These are phyloP conservation scores for Nicator chloris DNA, from an alignment of 2,113 vertebrate genomes.

Conservation along the genomic window DNA sequence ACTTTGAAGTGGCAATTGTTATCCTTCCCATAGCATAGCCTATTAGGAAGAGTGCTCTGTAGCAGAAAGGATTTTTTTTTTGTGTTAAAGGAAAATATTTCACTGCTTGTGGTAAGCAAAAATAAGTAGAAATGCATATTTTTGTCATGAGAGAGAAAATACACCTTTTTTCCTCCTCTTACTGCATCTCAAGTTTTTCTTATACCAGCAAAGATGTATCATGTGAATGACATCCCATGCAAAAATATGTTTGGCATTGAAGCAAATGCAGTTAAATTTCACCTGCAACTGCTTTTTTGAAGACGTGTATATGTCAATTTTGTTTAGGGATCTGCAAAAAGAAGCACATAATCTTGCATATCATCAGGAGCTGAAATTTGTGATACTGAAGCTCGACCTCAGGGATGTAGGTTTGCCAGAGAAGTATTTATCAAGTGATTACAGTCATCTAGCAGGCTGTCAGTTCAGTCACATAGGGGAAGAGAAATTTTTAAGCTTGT, in stretches of 20 bases:
- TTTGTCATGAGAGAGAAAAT: not conserved
- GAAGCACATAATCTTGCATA: not conserved
- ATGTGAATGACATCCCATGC: not conserved
- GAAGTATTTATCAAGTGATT: not conserved
- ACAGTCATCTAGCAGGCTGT: not conserved
- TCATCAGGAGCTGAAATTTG: not conserved
- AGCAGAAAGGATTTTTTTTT: not conserved
- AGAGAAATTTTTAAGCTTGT: not conserved
- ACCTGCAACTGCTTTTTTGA: not conserved
- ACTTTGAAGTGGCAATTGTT: not conserved
- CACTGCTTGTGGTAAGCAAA: not conserved
- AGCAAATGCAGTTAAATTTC: not conserved
- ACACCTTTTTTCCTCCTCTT: accelerated
- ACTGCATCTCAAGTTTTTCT: not conserved
- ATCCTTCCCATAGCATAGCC: not conserved
- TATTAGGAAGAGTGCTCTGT: not conserved
- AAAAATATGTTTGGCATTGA: not conserved
- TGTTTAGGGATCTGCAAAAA: not conserved
- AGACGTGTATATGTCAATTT: not conserved
- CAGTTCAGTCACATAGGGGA: not conserved
- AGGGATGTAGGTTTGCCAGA: not conserved
- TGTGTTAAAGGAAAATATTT: not conserved
- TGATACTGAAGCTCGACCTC: not conserved
- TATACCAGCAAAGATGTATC: not conserved
- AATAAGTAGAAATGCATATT: not conserved